Evolutionary conservation across 2,113 vertebrate genomes (phyloP).

Genomic region (Anhinga rufa): DNA sequence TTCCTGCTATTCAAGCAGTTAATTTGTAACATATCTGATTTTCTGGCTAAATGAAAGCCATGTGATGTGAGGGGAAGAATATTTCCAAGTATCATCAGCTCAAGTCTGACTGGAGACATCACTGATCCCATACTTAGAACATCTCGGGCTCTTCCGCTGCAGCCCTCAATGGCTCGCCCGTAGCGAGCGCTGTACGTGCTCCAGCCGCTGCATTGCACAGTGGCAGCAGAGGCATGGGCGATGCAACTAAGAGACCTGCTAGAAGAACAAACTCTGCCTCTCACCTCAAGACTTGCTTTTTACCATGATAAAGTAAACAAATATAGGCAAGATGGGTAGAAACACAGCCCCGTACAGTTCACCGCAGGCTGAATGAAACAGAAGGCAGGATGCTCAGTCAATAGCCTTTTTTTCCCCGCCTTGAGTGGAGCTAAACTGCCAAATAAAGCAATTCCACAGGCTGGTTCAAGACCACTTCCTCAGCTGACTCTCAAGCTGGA

Average conservation of each 20-base stretch:
- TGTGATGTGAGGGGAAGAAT: rapidly evolving
- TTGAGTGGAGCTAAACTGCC: neutral
- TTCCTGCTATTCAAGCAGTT: neutral
- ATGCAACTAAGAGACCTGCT: neutral
- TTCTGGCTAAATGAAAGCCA: neutral
- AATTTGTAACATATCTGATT: neutral
- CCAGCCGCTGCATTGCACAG: neutral
- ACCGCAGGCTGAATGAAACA: neutral
- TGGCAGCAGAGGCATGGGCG: neutral
- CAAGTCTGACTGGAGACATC: neutral
- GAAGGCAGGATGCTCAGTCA: neutral
- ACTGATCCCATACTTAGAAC: rapidly evolving
- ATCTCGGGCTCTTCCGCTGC: neutral
- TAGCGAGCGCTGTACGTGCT: rapidly evolving
- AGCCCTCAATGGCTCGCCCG: rapidly evolving
- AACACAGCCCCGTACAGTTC: neutral
- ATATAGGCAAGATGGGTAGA: neutral
- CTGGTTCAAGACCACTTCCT: neutral
- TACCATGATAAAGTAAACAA: neutral
- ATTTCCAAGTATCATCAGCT: neutral
- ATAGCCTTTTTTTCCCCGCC: neutral
- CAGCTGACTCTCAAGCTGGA: neutral
- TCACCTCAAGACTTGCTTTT: neutral
- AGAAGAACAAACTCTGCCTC: neutral
- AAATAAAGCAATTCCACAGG: neutral